Evolutionary conservation across 2,888 invertebrate species (phyloP), one percentile per base, ranked within the genome.

Genomic region (Plagodis pulveraria): DNA sequence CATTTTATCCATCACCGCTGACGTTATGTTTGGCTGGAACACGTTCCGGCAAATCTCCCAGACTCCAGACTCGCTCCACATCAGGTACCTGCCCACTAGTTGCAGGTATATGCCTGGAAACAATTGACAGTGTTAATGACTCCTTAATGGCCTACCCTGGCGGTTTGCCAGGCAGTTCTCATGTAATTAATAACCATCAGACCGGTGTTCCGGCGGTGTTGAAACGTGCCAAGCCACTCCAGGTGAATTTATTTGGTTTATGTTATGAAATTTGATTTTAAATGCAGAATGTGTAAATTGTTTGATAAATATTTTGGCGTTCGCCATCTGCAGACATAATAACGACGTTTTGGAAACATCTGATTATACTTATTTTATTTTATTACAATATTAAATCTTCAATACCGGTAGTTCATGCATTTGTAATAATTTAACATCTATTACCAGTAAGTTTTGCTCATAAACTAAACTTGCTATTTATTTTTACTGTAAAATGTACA

Each of bases 21-120:
- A 11, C 6, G 72, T 69, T 34, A 62, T 61, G n/a, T 76, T 67
- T 0, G 91, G 87, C 51, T 81, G 76, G 66, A 87, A 86, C 54
- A 93, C 88, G 42, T 85, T 80, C 54, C 94, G 83, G 77, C 95
- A 95, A 51, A 93, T 93, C 73, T 93, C 93, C 96, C 96, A 96
- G 6, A 96, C 84, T 0, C 96, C 96, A 5, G 95, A 94, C 72
- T 96, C 93, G 67, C 96, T 96, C 72, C 93, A 94, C 76, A 96
- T 83, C 56, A 96, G 94, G 73, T 94, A 95, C 56, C 94, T 73
- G 8, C 93, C 89, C 34, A 92, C 94, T 50, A 88, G 84, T 0
- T 91, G 92, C 62, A 95, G 87, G 74, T 90, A 94, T 67, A 94
- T 93, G 74, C 94, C 58, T 60, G 58, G 42, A 64, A 65, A 70